Evolutionary conservation across 2,113 vertebrate genomes (phyloP), one percentile per base, ranked within the genome.

Genomic region (Rhynchomys soricoides): DNA sequence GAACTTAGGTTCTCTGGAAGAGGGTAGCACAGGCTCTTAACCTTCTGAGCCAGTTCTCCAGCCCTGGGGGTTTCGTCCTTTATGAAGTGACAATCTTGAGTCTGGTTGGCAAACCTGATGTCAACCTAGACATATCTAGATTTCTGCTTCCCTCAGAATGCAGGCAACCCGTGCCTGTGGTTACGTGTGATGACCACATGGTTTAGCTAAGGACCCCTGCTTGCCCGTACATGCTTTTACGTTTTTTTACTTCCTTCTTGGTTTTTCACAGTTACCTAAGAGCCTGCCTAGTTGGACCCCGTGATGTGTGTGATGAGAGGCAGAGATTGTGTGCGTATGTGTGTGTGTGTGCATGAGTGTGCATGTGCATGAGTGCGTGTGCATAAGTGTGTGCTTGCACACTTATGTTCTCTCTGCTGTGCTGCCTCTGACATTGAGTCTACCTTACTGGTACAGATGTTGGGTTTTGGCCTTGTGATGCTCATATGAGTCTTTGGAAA

Each of bases 161-260:
- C 37, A n/a, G 74, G 48, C 12, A 40, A 19, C 48, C 40, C 0
- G 1, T 29, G 13, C 24, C 4, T 1, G 48, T 4, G 19, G 4
- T 45, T 19, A 16, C 4, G 13, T 9, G 21, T 9, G 17, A 24
- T 0, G 50, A 26, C 62, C 29, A 5, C 37, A 83, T 12, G 10
- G 45, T 70, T 31, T 15, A 16, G 21, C n/a, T 37, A 1, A 55
- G 55, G 43, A 16, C 29, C 2, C 29, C 3, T 4, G 17, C n/a
- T 48, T 74, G 43, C 48, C 70, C 52, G 21, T 26, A n/a, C 34
- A 16, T 59, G 40, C 2, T 62, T 45, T 57, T 50, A 10, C 16
- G 1, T 22, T 64, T 5, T n/a, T 93, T 19, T 57, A 16, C 5
- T 55, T 59, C 12, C 52, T 52, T 64, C 64, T 10, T 37, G 79